Evolutionary conservation across 2,888 invertebrate genomes (phyloP), one percentile per base, ranked within the genome.

Genomic region (Lithodes maja): DNA sequence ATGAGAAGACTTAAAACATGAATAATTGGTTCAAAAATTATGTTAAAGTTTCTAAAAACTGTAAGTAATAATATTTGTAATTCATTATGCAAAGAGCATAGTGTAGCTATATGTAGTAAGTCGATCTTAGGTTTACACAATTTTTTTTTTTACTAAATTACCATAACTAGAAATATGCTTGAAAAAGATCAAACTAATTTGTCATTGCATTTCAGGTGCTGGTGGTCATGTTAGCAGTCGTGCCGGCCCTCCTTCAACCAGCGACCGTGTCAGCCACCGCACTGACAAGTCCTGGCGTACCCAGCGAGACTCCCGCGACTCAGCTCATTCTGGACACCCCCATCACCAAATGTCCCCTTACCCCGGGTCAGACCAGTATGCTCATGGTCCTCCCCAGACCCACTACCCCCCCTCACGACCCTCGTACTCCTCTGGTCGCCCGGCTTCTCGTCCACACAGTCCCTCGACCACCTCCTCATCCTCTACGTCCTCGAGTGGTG

Each of bases 271-370:
- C 9, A 90, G 90, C 71, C 90, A 91, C 61, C 85, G 88, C 61
- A 91, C 88, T 9, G 91, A 91, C 90, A 91, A 91, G 74, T 87
- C 85, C 5, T 91, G 91, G 91, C 61, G 86, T 5, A 86, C 86
- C 12, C 89, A 89, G 15, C 80, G 89, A 9, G 90, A 90, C 54
- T 88, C 90, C n/a, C 85, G 87, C 9, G 90, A 82, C 61, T 83
- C 87, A n/a, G 55, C 33, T 12, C 53, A 83, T 54, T 71, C 74
- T 50, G 80, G 77, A 17, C 89, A 89, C 54, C 85, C 85, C 15
- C 82, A 85, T 52, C 85, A 82, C 15, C 82, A 85, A 52, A 68
- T 85, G 50, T 77, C 83, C n/a, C 85, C 80, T 50, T 89, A 89
- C 78, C 15, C 49, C n/a, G 80, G 86, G 5, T 71, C 69, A 12